Conservation (phyloP, 2,888 invertebrate species). For the Tortricodes alternella region DNA sequence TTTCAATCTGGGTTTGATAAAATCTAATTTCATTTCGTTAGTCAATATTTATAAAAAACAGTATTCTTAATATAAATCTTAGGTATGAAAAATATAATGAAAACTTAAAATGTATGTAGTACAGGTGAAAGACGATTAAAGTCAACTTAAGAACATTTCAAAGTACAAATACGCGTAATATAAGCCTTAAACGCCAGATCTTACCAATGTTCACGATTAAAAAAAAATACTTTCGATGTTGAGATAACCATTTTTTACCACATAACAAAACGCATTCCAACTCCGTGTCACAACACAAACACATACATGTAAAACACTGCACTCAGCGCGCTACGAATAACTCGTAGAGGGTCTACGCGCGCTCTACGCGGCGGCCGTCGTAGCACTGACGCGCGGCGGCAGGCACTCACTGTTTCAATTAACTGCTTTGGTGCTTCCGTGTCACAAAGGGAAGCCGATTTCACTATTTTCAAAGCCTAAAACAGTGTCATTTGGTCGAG, state of each 20-base stretch:
- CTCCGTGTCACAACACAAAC: slow-evolving; percentile 39
- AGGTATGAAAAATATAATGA: background rate
- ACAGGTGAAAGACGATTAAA: slow-evolving; percentile 4
- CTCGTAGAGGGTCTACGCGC: slow-evolving; percentile 60
- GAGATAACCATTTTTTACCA: slow-evolving; percentile 15
- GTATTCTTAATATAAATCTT: background rate
- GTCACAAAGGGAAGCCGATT: slow-evolving; percentile 54
- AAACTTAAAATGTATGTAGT: background rate
- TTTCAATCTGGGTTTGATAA: background rate
- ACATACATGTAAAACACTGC: slow-evolving; percentile 40
- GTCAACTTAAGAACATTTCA: background rate
- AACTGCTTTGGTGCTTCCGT: slow-evolving; percentile 73
- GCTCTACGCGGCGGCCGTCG: slow-evolving; percentile 72
- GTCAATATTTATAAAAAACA: background rate
- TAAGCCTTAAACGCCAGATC: no score
- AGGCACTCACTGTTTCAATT: slow-evolving; percentile 68
- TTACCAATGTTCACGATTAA: no score
- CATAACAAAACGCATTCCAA: slow-evolving; percentile 53
- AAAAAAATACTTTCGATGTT: no score
- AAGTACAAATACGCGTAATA: background rate
- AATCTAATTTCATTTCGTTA: background rate
- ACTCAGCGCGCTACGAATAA: slow-evolving; percentile 52
- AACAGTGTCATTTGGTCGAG: background rate
- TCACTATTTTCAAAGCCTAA: slow-evolving; percentile 27
- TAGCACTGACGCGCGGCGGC: slow-evolving; percentile 71